These are phyloP conservation scores for Cryptotis parvus DNA, from an alignment of 2,113 vertebrate genomes.

Conservation along the genomic window DNA sequence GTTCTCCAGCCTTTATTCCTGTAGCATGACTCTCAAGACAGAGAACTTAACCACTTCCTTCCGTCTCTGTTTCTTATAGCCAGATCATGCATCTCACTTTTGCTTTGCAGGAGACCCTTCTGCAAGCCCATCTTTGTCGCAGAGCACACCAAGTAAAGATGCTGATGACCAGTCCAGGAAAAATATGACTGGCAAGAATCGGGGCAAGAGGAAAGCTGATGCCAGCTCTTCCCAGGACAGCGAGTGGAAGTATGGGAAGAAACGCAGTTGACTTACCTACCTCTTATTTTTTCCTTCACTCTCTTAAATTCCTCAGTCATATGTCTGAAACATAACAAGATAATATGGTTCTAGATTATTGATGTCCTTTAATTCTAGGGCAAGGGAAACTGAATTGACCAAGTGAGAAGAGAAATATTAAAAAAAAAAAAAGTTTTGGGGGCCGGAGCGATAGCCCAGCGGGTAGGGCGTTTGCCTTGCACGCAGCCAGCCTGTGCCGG, in stretches of 20 bases:
- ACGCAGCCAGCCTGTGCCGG: no score
- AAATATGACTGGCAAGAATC: slow-evolving; percentile 94
- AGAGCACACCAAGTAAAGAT: slow-evolving; percentile 90
- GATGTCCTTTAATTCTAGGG: not conserved
- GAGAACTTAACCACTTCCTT: not conserved
- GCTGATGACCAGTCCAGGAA: slow-evolving; percentile 93
- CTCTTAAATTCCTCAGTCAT: slow-evolving; percentile 22
- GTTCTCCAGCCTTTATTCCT: slow-evolving; percentile 16
- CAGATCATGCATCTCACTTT: slow-evolving; percentile 59
- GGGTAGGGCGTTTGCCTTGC: no score
- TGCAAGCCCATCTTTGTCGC: slow-evolving; percentile 85
- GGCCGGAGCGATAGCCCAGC: no score
- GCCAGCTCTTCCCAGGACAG: slow-evolving; percentile 90
- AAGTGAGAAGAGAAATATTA: slow-evolving; percentile 42
- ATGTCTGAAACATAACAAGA: slow-evolving; percentile 29
- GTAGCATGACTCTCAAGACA: not conserved
- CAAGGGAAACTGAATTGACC: slow-evolving; percentile 27
- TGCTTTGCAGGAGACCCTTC: slow-evolving; percentile 84
- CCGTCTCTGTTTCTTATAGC: not conserved
- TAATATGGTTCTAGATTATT: slow-evolving; percentile 2
- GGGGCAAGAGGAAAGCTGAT: slow-evolving; percentile 96
- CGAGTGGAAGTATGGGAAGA: slow-evolving; percentile 92
- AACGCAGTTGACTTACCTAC: slow-evolving; percentile 12
- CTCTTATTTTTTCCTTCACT: not conserved
- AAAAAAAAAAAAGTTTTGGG: slow-evolving; percentile 8